Percentiles rank a stretch among this genome's conserved stretches.
phyloP scores from a whole-genome alignment of 2,888 invertebrate genomes.

The Apamea anceps region DNA sequence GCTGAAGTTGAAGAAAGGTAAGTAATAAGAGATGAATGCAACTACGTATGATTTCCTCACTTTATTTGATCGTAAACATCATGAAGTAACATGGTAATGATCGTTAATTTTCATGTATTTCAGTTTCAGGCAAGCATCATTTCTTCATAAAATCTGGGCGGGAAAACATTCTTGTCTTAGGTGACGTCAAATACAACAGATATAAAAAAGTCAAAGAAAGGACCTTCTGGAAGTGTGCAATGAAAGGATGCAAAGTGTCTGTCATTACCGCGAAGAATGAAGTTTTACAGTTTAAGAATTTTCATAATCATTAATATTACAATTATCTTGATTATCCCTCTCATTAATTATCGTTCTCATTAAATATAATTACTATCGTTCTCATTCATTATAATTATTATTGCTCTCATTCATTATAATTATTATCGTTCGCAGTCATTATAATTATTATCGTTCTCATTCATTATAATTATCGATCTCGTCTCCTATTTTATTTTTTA shows the following conservation, averaged over 20 bases:
- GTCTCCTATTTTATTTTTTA: background rate
- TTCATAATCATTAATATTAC: slow-evolving; percentile 60
- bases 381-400: background rate
- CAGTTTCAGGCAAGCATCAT: slow-evolving; percentile 52
- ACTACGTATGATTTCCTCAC: background rate
- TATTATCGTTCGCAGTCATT: background rate
- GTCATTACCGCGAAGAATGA: slow-evolving; percentile 66
- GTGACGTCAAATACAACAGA: slow-evolving; percentile 50
- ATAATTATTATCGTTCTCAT: background rate
- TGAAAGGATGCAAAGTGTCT: slow-evolving; percentile 72
- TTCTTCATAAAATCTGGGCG: slow-evolving; percentile 42
- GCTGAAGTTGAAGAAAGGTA: background rate
- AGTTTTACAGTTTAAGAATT: slow-evolving; percentile 63
- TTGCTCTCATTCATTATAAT: background rate
- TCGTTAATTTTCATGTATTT: slow-evolving; percentile 1
- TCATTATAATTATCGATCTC: background rate
- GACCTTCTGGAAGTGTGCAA: slow-evolving; percentile 65
- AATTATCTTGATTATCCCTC: background rate
- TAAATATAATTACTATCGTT: too few species aligned
- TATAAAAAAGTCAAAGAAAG: slow-evolving; percentile 39
- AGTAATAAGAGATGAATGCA: background rate
- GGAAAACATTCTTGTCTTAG: slow-evolving; percentile 47
- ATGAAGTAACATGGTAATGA: background rate
- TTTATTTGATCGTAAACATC: background rate
- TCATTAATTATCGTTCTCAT: background rate